A percentile compares a stretch with the other conserved stretches of the same genome.
These are phyloP conservation scores for Pycnonotus jocosus DNA, from an alignment of 2,113 vertebrate species.

Conservation along the genomic window DNA sequence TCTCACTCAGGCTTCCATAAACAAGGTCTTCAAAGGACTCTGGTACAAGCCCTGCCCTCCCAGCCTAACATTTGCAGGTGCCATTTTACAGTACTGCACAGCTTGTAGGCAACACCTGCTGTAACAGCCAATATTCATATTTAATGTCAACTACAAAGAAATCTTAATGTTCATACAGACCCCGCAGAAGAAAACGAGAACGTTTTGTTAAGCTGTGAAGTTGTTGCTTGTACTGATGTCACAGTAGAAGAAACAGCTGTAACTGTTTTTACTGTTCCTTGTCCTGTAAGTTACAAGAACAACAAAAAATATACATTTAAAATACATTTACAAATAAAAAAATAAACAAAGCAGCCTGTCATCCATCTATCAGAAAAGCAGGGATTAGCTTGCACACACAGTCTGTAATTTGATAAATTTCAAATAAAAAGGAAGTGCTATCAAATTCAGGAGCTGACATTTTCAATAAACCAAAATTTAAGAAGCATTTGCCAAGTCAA, in stretches of 20 bases:
- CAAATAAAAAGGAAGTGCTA: neutral
- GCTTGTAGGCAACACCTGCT: neutral
- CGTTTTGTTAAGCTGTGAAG: constrained; percentile 73
- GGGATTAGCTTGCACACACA: neutral
- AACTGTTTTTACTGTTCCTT: constrained; percentile 70
- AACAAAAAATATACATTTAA: neutral
- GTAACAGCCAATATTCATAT: neutral
- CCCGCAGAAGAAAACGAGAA: constrained; percentile 76
- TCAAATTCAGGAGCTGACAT: neutral
- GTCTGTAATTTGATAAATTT: neutral
- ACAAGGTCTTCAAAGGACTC: neutral
- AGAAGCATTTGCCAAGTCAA: neutral
- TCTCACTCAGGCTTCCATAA: neutral
- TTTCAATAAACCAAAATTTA: constrained; percentile 16
- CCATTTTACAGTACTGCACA: neutral
- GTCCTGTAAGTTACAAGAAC: constrained; percentile 44
- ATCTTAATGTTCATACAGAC: constrained; percentile 66
- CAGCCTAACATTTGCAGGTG: neutral
- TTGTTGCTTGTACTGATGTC: constrained; percentile 53
- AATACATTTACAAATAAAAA: neutral
- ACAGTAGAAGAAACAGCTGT: constrained; percentile 35
- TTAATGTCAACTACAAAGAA: neutral
- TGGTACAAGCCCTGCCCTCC: neutral
- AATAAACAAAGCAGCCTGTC: neutral
- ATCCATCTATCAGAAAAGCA: neutral